Evolutionary conservation across 2,888 invertebrate species (phyloP).

Genomic region (Aphodius sticticus): DNA sequence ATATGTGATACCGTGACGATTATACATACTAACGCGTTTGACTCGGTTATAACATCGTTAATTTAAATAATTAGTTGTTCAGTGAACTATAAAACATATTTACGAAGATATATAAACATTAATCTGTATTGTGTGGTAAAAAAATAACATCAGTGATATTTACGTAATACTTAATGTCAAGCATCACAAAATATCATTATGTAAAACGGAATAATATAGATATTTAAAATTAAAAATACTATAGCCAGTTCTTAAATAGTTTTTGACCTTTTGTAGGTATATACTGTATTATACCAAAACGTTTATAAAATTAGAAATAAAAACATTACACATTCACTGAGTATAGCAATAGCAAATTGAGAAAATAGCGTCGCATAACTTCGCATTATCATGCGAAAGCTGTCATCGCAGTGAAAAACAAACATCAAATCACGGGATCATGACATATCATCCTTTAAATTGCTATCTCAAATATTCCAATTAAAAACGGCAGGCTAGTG

Average conservation of each 20-base stretch:
- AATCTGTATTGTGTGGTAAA: too few relatives aligned
- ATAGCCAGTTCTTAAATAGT: background rate
- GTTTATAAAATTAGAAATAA: background rate
- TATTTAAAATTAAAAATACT: background rate
- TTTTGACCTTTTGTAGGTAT: background rate
- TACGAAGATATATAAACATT: too few relatives aligned
- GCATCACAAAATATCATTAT: too few relatives aligned
- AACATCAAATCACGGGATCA: background rate
- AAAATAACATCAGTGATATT: too few relatives aligned
- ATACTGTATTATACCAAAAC: background rate
- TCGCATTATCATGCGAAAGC: background rate
- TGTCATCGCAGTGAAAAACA: background rate
- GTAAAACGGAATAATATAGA: background rate
- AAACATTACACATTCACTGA: background rate
- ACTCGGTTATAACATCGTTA: background rate
- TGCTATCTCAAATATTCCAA: constrained; percentile 4
- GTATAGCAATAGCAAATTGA: background rate
- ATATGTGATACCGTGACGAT: background rate
- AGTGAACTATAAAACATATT: background rate
- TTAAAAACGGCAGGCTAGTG: background rate
- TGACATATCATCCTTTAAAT: background rate
- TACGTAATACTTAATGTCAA: too few relatives aligned
- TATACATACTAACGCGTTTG: background rate
- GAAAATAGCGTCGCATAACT: background rate
- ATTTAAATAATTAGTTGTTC: background rate